A percentile compares a stretch with the other conserved stretches of the same genome.
Conservation (phyloP, 30 jellyfish, hydroid and myxozoan species). For the Clytia hemisphaerica region DNA sequence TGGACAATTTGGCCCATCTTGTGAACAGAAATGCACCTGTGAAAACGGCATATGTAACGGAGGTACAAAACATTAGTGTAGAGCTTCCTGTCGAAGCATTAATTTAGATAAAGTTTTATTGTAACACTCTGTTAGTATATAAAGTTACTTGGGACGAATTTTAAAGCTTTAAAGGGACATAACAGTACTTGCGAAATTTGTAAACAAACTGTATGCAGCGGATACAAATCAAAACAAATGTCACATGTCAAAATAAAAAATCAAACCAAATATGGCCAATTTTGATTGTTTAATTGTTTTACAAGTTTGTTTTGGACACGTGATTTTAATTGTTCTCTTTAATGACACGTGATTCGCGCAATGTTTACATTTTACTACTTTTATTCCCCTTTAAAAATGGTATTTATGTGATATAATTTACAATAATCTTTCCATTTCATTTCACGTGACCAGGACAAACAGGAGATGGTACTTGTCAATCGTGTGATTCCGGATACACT, state of each 20-base stretch:
- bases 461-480: slow-evolving; percentile 81
- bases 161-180: too few species aligned
- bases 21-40: slow-evolving; percentile 67
- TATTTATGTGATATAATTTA: background rate
- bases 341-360: background rate
- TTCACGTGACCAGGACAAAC: slow-evolving; percentile 36
- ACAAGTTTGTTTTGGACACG: too few species aligned
- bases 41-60: slow-evolving; percentile 54
- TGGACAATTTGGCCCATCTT: slow-evolving; percentile 42
- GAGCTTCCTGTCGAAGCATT: too few species aligned
- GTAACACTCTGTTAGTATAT: too few species aligned
- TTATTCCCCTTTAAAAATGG: background rate
- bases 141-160: too few species aligned
- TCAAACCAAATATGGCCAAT: too few species aligned
- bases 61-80: slow-evolving; percentile 43
- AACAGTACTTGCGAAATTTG: too few species aligned
- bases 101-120: too few species aligned
- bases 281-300: too few species aligned
- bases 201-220: too few species aligned
- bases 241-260: too few species aligned
- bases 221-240: too few species aligned
- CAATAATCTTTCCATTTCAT: background rate
- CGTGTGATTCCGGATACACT: slow-evolving; percentile 61
- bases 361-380: background rate
- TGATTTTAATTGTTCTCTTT: background rate